Base-by-base conservation (phyloP, 2,888 invertebrate genomes). In the Stenodera caucasica region DNA sequence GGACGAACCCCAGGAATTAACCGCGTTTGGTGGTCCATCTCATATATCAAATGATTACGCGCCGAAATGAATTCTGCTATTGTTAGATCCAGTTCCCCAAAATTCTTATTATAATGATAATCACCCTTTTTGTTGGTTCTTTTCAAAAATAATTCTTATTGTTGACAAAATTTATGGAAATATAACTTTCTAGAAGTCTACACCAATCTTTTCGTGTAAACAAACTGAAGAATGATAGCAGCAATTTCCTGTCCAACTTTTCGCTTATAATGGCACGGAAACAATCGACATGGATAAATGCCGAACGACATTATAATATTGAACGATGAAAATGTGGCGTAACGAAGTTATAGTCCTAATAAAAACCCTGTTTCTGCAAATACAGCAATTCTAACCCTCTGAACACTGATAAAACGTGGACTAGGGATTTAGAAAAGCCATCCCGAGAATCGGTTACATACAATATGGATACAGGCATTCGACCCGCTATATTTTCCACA, bases 41-140 rank as follows among this genome's bases (percentile, higher is more conserved):
- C 75, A 74, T 78, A 78, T 75, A 79, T 79, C 78, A 78, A 70
- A 67, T 75, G 76, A 78, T 78, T 79, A 78, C 76, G 75, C 75
- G 74, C 74, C 62, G 76, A 72, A 75, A 78, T 78, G 78, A 78
- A 75, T 78, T 77, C 75, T 73, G 72, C 70, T 75, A 71, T 72
- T 70, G 69, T 70, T 70, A 73, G 77, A 77, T 78, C 77, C 77
- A 76, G 74, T 78, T 74, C 73, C 69, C 72, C 70, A 70, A 66
- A 18, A 5, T 7, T 26, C 26, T n/a, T 40, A 8, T 40, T 40
- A 40, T 40, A 8, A 40, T 40, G 15, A 18, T 9, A 40, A 15
- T 12, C 45, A 45, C 45, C 45, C 45, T 45, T 45, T 45, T 21
- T n/a, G 35, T 35, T 45, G 21, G 15, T 18, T 3, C 21, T 9